Evolutionary conservation across 2,113 vertebrate species (phyloP).

Genomic region (Petromus typicus): DNA sequence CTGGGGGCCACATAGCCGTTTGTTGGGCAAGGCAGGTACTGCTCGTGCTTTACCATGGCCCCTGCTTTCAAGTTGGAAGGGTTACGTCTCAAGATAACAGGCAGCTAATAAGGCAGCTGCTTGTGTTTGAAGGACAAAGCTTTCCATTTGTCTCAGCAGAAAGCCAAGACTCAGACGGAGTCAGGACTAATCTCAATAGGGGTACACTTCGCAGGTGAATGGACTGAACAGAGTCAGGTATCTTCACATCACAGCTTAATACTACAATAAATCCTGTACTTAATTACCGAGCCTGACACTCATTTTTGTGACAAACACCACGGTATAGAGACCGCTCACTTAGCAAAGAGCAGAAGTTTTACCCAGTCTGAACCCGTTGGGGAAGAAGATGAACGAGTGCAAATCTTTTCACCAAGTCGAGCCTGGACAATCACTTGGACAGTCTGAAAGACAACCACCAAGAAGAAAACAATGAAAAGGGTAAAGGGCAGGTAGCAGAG

Average conservation of each 20-base stretch:
- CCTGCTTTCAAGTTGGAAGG: not conserved
- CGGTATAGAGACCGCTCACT: not conserved
- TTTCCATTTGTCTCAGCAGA: slow-evolving; percentile 25
- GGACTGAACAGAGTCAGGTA: not conserved
- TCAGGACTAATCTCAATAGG: not conserved
- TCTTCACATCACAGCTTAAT: slow-evolving; percentile 28
- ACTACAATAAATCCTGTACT: not conserved
- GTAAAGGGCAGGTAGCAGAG: not conserved
- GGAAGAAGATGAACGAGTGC: slow-evolving; percentile 96
- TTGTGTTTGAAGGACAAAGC: slow-evolving; percentile 17
- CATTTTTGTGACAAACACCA: slow-evolving; percentile 1
- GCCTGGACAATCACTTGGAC: slow-evolving; percentile 99
- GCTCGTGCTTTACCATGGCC: not conserved
- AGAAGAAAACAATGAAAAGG: slow-evolving; percentile 44
- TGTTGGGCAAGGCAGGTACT: not conserved
- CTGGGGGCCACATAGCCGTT: not conserved
- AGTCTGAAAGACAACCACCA: slow-evolving; percentile 88
- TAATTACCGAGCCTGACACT: not conserved
- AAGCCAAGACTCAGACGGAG: slow-evolving; percentile 44
- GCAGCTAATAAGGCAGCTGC: slow-evolving; percentile 5
- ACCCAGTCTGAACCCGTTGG: slow-evolving; percentile 99
- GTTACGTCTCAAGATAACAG: not conserved
- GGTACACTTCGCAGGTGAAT: slow-evolving; percentile 24
- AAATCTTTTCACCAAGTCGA: slow-evolving; percentile 98
- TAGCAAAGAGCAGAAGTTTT: slow-evolving; percentile 74